Base-by-base conservation (phyloP, 2,888 invertebrate species). In the Fragum fragum region DNA sequence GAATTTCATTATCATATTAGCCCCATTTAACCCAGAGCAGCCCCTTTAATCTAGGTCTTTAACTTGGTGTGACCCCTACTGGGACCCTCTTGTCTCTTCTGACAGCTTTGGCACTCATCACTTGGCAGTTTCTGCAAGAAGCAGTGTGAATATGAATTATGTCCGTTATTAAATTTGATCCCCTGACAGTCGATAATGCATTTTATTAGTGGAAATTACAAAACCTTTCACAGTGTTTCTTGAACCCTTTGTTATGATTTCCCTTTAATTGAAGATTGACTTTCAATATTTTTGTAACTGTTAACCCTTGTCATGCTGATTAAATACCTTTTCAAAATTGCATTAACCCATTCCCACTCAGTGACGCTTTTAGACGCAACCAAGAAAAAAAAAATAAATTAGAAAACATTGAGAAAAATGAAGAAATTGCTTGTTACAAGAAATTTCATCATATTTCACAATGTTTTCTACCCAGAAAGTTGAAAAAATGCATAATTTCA, bases 181-280 rank as follows among this genome's bases (percentile, higher is more conserved):
- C 72, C 39, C 76, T 42, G 47, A 42, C 76, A 61, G 59, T 66
- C 74, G 75, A 70, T 85, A 85, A 85, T 85, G 82, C 82, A 80
- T 83, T 85, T 85, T 82, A 85, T 85, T 85, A 85, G 82, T 79
- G 75, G 76, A 68, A 85, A 85, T 85, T 82, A 83, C 85, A 82
- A 85, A 85, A 80, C 80, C 85, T 85, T 85, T 85, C 82, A 85
- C 82, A 75, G 75, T 57, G 42, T 47, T 76, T 75, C 70, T 73
- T 71, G 74, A 75, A 42, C 52, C 26, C 57, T 21, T 5, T 6
- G 39, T 28, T 14, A 1, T 26, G 23, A 57, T 57, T 23, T n/a
- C 53, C 53, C 53, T 53, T 53, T 53, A 7, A 7, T n/a, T 53
- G n/a, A n/a, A n/a, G n/a, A n/a, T n/a, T n/a, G n/a, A n/a, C n/a